Percentiles rank a stretch among this genome's conserved stretches.
Conservation (phyloP, 1,140 invertebrate genomes). For the Ctenoplectra terminalis region DNA sequence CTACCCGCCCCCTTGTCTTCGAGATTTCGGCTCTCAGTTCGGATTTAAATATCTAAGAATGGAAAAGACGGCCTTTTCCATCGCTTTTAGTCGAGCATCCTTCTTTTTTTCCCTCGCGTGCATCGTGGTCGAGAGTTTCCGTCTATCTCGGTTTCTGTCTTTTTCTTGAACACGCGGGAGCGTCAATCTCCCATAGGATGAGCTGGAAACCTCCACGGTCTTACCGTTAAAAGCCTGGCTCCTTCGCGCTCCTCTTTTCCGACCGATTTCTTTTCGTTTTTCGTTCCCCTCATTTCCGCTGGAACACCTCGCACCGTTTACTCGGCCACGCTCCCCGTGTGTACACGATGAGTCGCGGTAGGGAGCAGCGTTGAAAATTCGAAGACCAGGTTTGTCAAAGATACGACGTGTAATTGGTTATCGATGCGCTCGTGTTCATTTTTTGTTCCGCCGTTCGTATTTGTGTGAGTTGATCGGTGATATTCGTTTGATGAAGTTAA, state of each 20-base stretch:
- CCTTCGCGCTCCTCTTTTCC: slow-evolving; percentile 47
- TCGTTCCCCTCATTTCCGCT: slow-evolving; percentile 42
- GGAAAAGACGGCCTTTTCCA: slow-evolving; percentile 42
- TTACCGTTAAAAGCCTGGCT: slow-evolving; percentile 62
- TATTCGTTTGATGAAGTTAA: no score
- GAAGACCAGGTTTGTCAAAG: not conserved
- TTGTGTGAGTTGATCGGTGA: no score
- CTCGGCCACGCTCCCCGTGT: not conserved
- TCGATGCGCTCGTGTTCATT: not conserved
- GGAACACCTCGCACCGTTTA: slow-evolving; percentile 44
- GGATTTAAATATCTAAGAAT: slow-evolving; percentile 76
- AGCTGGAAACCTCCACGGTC: slow-evolving; percentile 46
- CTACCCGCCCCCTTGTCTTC: slow-evolving; percentile 24
- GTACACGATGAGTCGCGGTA: not conserved
- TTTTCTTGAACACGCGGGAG: not conserved
- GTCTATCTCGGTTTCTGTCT: not conserved
- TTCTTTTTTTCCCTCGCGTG: slow-evolving; percentile 17
- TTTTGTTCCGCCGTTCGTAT: no score
- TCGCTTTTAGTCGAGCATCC: slow-evolving; percentile 43
- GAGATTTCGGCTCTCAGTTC: slow-evolving; percentile 54
- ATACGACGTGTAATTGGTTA: not conserved
- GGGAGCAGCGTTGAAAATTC: slow-evolving; percentile 6
- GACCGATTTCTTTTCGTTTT: slow-evolving; percentile 39
- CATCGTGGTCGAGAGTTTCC: not conserved
- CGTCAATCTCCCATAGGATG: slow-evolving; percentile 65